A percentile compares a stretch with the other conserved stretches of the same genome.
These are phyloP conservation scores for Lasiurus borealis DNA, from an alignment of 2,113 vertebrate genomes.

Conservation along the genomic window DNA sequence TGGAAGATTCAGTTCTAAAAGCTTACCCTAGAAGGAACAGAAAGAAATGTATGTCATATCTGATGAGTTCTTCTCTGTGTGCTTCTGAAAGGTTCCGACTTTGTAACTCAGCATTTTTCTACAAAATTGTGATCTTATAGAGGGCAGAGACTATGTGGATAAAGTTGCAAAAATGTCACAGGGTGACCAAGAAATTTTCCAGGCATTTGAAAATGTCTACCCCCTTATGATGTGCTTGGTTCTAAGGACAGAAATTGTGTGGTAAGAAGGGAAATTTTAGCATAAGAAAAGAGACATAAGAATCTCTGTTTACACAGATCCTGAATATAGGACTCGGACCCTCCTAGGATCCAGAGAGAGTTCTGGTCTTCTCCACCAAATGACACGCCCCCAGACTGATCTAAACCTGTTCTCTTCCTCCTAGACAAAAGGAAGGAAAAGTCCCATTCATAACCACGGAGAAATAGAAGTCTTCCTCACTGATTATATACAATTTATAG, in stretches of 20 bases:
- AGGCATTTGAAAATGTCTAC: conserved; percentile 13
- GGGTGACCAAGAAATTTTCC: background rate
- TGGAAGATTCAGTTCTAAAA: background rate
- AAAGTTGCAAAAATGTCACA: background rate
- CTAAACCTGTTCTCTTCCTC: conserved; percentile 78
- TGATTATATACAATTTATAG: conserved; percentile 83
- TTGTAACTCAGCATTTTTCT: background rate
- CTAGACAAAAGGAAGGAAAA: conserved; percentile 81
- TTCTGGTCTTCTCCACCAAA: conserved; percentile 59
- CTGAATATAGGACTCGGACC: conserved; percentile 59
- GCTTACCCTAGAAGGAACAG: background rate
- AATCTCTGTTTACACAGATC: conserved; percentile 43
- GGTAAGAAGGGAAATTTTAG: conserved; percentile 25
- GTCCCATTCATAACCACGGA: conserved; percentile 74
- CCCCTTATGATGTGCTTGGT: background rate
- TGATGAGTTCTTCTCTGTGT: background rate
- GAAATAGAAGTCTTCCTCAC: conserved; percentile 78
- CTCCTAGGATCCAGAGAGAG: conserved; percentile 24
- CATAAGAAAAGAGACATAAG: conserved; percentile 42
- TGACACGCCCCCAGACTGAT: conserved; percentile 73
- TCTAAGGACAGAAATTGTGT: background rate
- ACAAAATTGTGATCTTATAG: background rate
- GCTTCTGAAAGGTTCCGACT: background rate
- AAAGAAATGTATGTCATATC: background rate
- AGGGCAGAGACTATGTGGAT: background rate